Percentiles rank a stretch among this genome's conserved stretches.
Evolutionary conservation across 1,140 invertebrate genomes (phyloP).

Genomic region (Adoxophyes honmai): DNA sequence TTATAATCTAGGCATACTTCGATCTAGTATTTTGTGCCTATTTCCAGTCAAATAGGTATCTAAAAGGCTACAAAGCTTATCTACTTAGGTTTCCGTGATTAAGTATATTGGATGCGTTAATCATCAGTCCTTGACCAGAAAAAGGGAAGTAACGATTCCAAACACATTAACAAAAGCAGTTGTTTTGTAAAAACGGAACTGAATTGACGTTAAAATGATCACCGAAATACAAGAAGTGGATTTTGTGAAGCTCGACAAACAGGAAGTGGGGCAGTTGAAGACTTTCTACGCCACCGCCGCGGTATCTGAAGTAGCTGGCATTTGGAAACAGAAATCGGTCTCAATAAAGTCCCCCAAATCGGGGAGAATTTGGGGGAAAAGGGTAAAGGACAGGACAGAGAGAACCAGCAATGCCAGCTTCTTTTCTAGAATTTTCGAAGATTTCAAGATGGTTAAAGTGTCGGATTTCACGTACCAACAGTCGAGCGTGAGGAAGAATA

Average conservation of each 20-base stretch:
- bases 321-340: constrained; percentile 56
- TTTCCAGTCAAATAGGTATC: not conserved
- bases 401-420: constrained; percentile 25
- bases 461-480: constrained; percentile 50
- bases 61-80: constrained; percentile 1
- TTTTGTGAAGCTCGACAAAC: constrained; percentile 42
- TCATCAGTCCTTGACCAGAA: constrained; percentile 7
- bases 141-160: not conserved
- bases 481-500: constrained; percentile 41
- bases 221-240: constrained; percentile 39
- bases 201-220: constrained; percentile 26
- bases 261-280: constrained; percentile 41
- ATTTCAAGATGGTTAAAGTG: constrained; percentile 51
- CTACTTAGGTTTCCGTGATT: not conserved
- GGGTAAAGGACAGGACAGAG: constrained; percentile 1
- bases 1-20: not conserved
- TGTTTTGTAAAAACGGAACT: not conserved
- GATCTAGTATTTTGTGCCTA: not conserved
- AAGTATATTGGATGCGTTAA: constrained; percentile 2
- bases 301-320: constrained; percentile 28
- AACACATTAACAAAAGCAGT: not conserved
- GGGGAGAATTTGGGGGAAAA: constrained; percentile 36
- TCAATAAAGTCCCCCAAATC: constrained; percentile 50
- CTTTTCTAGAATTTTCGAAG: constrained; percentile 44
- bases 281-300: constrained; percentile 36